Evolutionary conservation across 2,888 invertebrate species (phyloP).

Genomic region (Stegana nigrithorax): DNA sequence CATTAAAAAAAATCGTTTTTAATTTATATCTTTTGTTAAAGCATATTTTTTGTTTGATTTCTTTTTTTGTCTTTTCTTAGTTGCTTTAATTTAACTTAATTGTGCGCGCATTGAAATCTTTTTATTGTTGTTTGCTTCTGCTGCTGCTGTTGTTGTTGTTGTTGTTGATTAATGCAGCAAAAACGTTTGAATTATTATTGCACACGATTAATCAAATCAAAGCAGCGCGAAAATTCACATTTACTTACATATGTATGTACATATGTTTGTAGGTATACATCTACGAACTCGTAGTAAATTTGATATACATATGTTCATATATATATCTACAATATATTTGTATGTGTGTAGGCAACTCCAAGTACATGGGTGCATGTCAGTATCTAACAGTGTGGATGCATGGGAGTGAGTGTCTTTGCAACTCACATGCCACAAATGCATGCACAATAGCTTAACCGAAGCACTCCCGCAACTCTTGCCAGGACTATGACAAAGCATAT

Average conservation of each 20-base stretch:
- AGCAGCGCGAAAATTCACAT: slow-evolving; percentile 20
- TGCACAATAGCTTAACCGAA: not conserved
- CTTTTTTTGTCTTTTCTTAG: not conserved
- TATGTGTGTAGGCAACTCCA: too few species aligned
- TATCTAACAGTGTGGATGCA: too few species aligned
- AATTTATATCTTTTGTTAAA: slow-evolving; percentile 14
- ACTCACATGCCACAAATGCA: slow-evolving; percentile 17
- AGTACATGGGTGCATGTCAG: too few species aligned
- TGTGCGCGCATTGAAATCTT: not conserved
- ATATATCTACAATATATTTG: not conserved
- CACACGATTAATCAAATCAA: slow-evolving; percentile 58
- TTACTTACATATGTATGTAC: not conserved
- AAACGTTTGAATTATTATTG: slow-evolving; percentile 11
- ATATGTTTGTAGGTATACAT: too few species aligned
- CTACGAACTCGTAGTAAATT: too few species aligned
- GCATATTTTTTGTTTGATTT: not conserved
- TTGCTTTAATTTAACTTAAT: slow-evolving; percentile 18
- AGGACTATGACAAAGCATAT: slow-evolving; percentile 61
- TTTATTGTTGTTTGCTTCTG: not conserved
- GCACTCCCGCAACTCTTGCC: slow-evolving; percentile 24
- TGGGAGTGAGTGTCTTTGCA: too few species aligned
- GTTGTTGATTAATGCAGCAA: not conserved
- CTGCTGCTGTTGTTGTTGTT: not conserved
- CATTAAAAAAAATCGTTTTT: not conserved
- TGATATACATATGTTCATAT: too few species aligned